Conservation (phyloP, 2,797 vertebrate species). For the Danionella dracula region DNA sequence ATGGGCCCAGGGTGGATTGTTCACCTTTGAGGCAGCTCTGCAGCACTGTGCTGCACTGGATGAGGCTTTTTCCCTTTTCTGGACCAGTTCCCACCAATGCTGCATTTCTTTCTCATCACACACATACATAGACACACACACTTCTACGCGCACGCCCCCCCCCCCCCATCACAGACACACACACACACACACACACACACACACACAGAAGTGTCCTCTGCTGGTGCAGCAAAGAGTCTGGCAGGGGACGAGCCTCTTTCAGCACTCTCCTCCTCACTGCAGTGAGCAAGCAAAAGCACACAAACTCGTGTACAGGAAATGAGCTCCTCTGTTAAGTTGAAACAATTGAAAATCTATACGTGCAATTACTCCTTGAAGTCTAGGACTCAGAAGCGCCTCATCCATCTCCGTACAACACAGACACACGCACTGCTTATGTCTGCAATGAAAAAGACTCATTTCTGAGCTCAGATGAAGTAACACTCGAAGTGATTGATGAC, state of each 20-base stretch:
- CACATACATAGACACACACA: conserved; percentile 24
- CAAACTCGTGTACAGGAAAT: conserved; percentile 16
- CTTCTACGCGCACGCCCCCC: too few relatives aligned
- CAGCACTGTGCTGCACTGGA: conserved; percentile 24
- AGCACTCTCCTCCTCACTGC: conserved; percentile 36
- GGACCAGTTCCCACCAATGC: conserved; percentile 69
- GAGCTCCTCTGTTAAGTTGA: conserved; percentile 11
- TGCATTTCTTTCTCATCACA: conserved; percentile 56
- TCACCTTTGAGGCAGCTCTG: conserved; percentile 10
- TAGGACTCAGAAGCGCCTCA: neutral
- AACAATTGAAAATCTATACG: conserved; percentile 24
- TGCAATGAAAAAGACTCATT: neutral
- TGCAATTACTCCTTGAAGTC: neutral
- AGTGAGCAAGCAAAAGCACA: neutral
- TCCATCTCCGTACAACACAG: neutral
- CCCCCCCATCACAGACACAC: too few relatives aligned
- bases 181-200: conserved; percentile 25
- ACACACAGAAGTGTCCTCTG: conserved; percentile 44
- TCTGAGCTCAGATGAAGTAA: neutral
- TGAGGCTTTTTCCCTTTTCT: conserved; percentile 50
- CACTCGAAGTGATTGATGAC: neutral
- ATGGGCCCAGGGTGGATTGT: neutral
- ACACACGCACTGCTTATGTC: neutral
- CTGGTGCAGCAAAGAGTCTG: conserved; percentile 58
- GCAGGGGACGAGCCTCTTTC: conserved; percentile 44